Evolutionary conservation across 2,888 invertebrate species (phyloP).

Genomic region (Coelinius sp.): DNA sequence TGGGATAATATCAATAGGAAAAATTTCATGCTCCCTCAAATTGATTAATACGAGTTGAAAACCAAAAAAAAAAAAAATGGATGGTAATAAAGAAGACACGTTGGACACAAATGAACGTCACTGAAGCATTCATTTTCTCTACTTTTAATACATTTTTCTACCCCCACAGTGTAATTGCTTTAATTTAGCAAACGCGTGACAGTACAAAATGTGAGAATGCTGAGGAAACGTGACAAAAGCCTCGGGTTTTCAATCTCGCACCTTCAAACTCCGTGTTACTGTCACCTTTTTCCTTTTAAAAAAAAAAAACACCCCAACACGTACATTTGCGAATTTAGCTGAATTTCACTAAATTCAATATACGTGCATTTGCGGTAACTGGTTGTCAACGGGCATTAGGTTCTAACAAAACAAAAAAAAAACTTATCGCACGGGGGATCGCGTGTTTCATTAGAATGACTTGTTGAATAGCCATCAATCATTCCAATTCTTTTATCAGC

Average conservation of each 20-base stretch:
- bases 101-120: background rate
- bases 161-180: constrained; percentile 33
- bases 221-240: constrained; percentile 51
- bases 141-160: constrained; percentile 19
- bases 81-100: background rate
- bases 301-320: background rate
- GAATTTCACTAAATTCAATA: constrained; percentile 1
- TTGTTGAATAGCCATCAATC: constrained; percentile 25
- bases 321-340: background rate
- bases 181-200: constrained; percentile 38
- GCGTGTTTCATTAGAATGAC: constrained; percentile 21
- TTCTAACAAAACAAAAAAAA: background rate
- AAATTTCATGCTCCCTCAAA: too few species aligned
- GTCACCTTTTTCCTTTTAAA: constrained; percentile 17
- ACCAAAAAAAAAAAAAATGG: background rate
- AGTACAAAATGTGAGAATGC: constrained; percentile 46
- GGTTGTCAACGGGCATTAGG: constrained; percentile 16
- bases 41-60: too few species aligned
- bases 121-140: background rate
- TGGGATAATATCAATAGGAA: too few species aligned
- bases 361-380: background rate
- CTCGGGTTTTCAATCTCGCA: constrained; percentile 23
- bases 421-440: constrained; percentile 4
- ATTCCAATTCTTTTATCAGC: constrained; percentile 14
- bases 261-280: constrained; percentile 4